Percentiles rank a stretch among this genome's conserved stretches.
These are phyloP conservation scores for Metacarcinus magister DNA, from an alignment of 2,888 invertebrate species.

Conservation along the genomic window DNA sequence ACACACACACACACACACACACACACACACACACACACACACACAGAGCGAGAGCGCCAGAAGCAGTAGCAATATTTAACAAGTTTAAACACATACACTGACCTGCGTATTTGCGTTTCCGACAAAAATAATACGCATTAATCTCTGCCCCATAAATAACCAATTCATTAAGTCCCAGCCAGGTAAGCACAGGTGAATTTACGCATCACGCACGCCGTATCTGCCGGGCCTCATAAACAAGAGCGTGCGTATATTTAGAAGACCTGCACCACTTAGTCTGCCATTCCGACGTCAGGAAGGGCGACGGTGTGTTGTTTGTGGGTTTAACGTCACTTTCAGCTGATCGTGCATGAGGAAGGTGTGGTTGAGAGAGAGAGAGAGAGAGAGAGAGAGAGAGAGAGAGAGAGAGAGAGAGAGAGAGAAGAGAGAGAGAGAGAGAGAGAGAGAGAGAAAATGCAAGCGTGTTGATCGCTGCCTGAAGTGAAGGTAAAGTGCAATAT, in stretches of 20 bases:
- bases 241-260: slow-evolving; percentile 16
- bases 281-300: neutral
- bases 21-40: slow-evolving; percentile 22
- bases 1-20: slow-evolving; percentile 22
- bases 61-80: neutral
- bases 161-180: slow-evolving; percentile 20
- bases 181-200: slow-evolving; percentile 9
- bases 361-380: neutral
- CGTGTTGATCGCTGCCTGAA: no score
- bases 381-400: neutral
- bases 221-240: neutral
- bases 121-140: slow-evolving; percentile 33
- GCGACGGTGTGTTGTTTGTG: neutral
- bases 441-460: no score
- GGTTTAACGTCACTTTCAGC: neutral
- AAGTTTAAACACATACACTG: neutral
- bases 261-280: neutral
- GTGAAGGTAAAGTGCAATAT: no score
- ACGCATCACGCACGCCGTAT: slow-evolving; percentile 43
- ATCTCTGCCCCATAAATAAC: neutral
- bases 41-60: neutral
- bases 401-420: neutral
- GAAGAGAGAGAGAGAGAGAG: no score
- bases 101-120: neutral
- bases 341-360: neutral